Base-by-base conservation (phyloP, 2,888 invertebrate species). In the Cistogaster globosa region DNA sequence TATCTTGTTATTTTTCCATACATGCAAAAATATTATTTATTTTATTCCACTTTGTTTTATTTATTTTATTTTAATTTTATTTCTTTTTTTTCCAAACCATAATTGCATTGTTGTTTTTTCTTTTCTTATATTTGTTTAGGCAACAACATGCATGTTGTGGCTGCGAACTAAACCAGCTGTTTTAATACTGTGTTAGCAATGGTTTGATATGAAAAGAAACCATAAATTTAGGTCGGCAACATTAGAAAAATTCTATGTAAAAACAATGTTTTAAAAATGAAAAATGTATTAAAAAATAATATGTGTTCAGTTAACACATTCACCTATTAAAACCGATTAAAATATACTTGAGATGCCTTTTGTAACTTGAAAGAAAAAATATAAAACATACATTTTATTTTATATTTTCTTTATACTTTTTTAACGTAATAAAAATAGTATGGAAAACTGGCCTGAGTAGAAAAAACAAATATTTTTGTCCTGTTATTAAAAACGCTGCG, bases 91-190 rank as follows among this genome's bases (percentile, higher is more conserved):
- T 55, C 45, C 60, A 32, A 14, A 38, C 55, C 36, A 18, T 75
- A 75, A 38, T 26, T 9, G 36, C 38, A 36, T 53, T 48, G 58
- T 68, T 12, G n/a, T n/a, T n/a, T n/a, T n/a, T n/a, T 48, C 36
- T 65, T 45, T 53, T 69, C 12, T 9, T 48, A 20, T 38, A 22
- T 51, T 55, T 62, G 51, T 48, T 22, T 14, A 60, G n/a, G 36
- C 16, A 65, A 58, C 9, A 36, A 68, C 68, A 18, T 85, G 77
- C 78, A 84, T 81, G 77, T 75, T 72, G 48, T 65, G 51, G 74
- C 18, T 79, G 85, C 62, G 85, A 85, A 82, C 65, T 60, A 71
- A 67, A 75, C 57, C 85, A 85, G 78, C 78, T 85, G 85, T 58
- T 71, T n/a, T 60, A 78, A 71, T 69, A 36, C 38, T 36, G 55